Percentiles rank a stretch among this genome's conserved stretches.
These are phyloP conservation scores for Furnarius figulus DNA, from an alignment of 2,113 vertebrate species.

Conservation along the genomic window DNA sequence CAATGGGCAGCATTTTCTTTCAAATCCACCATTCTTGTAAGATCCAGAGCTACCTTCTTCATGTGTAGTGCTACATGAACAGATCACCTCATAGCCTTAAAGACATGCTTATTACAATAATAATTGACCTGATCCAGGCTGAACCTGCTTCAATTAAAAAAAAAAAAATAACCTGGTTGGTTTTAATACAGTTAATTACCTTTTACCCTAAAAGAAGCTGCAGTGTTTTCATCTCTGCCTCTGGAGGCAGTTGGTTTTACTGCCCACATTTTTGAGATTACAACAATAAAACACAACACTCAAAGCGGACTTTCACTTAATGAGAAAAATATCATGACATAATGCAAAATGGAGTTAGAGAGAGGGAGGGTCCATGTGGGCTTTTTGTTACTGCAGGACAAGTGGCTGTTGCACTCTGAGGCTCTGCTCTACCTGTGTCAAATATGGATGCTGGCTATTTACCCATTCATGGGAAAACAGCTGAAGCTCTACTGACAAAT, in stretches of 20 bases:
- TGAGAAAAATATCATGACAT: not conserved
- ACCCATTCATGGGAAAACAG: not conserved
- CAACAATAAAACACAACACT: not conserved
- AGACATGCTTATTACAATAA: not conserved
- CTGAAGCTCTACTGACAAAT: not conserved
- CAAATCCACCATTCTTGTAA: not conserved
- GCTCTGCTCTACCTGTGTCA: not conserved
- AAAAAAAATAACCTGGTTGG: not conserved
- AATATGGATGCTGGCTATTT: accelerated
- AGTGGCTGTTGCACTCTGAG: not conserved
- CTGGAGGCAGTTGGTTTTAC: not conserved
- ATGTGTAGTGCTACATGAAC: not conserved
- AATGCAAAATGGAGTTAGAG: not conserved
- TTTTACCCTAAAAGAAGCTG: not conserved
- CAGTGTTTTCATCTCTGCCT: not conserved
- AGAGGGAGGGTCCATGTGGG: accelerated
- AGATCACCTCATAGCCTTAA: not conserved
- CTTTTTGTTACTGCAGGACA: not conserved
- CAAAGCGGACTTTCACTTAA: not conserved
- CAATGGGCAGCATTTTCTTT: not conserved
- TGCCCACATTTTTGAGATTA: not conserved
- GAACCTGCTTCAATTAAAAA: not conserved
- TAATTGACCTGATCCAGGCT: not conserved
- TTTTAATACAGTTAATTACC: not conserved
- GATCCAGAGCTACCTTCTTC: not conserved